Percentiles rank a stretch among this genome's conserved stretches.
phyloP scores from a whole-genome alignment of 2,888 invertebrate genomes.

The Crepidodera aurea region DNA sequence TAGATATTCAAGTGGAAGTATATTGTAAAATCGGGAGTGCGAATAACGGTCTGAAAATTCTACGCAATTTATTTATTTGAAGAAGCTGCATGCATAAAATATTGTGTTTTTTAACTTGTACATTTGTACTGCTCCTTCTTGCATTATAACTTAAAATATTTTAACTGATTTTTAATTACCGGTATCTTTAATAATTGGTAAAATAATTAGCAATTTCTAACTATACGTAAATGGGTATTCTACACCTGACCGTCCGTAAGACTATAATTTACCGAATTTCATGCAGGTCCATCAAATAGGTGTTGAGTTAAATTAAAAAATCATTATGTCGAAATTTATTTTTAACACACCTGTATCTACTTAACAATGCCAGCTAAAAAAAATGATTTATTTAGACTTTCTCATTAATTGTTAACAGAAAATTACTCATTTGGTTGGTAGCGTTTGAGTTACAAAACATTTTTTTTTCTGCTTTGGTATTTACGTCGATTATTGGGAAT shows the following conservation, averaged over 20 bases:
- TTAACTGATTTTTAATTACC: too few relatives aligned
- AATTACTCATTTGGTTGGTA: conserved; percentile 6
- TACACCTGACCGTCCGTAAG: neutral
- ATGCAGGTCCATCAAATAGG: conserved; percentile 10
- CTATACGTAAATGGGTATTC: neutral
- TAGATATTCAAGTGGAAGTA: too few relatives aligned
- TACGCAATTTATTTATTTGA: too few relatives aligned
- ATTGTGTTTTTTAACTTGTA: too few relatives aligned
- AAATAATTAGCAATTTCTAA: neutral
- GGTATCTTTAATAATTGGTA: neutral
- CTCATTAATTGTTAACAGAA: conserved; percentile 11
- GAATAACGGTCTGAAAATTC: too few relatives aligned
- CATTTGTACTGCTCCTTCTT: too few relatives aligned
- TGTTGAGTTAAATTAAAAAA: conserved; percentile 20
- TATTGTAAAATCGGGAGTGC: too few relatives aligned
- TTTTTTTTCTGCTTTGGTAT: neutral
- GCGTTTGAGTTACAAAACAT: neutral
- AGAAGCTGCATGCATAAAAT: too few relatives aligned
- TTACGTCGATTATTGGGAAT: too few relatives aligned
- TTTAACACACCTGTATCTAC: conserved; percentile 5
- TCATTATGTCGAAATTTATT: conserved; percentile 7
- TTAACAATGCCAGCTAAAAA: conserved; percentile 12
- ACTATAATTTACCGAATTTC: neutral
- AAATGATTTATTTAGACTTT: conserved; percentile 16
- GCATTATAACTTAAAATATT: too few relatives aligned